Percentiles rank a stretch among this genome's conserved stretches.
phyloP scores from a whole-genome alignment of 35 echinoderm and acorn worm species.

The Strongylocentrotus purpuratus region DNA sequence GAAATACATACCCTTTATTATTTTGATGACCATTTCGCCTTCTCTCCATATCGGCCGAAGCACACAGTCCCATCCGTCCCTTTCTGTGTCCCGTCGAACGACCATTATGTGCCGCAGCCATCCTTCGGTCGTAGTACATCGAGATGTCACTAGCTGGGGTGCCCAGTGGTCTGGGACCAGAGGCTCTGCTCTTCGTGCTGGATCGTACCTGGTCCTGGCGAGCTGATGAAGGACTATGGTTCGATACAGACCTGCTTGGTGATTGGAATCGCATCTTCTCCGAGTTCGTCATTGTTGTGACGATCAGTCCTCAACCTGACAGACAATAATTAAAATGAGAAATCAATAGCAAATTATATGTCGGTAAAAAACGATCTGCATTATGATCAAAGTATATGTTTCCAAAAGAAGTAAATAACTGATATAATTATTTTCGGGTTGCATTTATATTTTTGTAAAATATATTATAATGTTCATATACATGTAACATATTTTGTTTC shows the following conservation, averaged over 20 bases:
- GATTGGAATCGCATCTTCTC: neutral
- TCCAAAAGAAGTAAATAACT: no score
- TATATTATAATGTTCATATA: no score
- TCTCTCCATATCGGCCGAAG: conserved; percentile 28
- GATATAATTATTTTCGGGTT: no score
- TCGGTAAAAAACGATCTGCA: no score
- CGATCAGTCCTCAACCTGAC: neutral
- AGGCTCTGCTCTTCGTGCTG: neutral
- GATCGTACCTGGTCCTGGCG: neutral
- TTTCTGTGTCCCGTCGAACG: neutral
- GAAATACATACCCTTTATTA: neutral
- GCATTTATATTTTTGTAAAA: no score
- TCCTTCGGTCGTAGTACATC: conserved; percentile 14
- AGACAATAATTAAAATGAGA: neutral
- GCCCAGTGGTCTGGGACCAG: conserved; percentile 26
- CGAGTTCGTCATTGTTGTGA: neutral
- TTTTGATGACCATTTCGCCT: neutral
- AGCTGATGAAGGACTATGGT: neutral
- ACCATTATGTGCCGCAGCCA: neutral
- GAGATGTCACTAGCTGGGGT: conserved; percentile 34
- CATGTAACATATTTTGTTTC: no score
- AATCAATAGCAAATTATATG: no score
- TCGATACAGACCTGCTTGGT: neutral
- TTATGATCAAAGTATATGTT: no score
- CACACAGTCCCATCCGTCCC: neutral